These are phyloP conservation scores for Psilopsiagon aymara DNA, from an alignment of 2,113 vertebrate species.

Conservation along the genomic window DNA sequence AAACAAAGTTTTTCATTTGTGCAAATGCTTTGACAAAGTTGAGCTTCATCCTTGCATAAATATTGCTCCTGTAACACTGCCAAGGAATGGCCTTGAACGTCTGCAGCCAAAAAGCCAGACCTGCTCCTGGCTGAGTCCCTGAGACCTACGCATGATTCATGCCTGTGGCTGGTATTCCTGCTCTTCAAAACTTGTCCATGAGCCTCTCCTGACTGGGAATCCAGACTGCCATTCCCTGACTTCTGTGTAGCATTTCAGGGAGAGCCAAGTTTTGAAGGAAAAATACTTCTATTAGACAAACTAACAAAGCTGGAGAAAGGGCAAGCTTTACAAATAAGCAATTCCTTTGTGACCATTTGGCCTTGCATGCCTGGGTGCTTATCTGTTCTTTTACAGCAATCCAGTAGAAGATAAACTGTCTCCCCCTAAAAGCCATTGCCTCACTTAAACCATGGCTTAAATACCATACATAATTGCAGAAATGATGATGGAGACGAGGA, in stretches of 20 bases:
- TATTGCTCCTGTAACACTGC: conserved; percentile 47
- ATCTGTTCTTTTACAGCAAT: conserved; percentile 18
- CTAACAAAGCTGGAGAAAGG: not conserved
- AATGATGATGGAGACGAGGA: not conserved
- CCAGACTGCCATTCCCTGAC: not conserved
- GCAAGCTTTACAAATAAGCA: not conserved
- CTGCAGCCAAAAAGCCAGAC: conserved; percentile 6
- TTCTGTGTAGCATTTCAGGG: not conserved
- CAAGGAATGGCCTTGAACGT: conserved; percentile 40
- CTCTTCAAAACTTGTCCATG: not conserved
- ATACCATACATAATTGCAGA: not conserved
- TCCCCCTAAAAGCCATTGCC: not conserved
- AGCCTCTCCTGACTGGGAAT: not conserved
- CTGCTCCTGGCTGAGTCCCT: not conserved
- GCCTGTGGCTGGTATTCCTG: not conserved
- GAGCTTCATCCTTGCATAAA: conserved; percentile 37
- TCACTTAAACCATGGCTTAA: not conserved
- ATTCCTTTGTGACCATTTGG: not conserved
- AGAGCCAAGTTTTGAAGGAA: not conserved
- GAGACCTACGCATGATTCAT: not conserved
- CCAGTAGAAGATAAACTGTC: conserved; percentile 24
- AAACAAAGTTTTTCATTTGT: conserved; percentile 43
- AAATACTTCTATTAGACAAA: not conserved
- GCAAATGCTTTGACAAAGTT: conserved; percentile 25
- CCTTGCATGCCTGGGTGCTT: not conserved